Base-by-base conservation (phyloP, 2,888 invertebrate genomes). In the Rutpela maculata region DNA sequence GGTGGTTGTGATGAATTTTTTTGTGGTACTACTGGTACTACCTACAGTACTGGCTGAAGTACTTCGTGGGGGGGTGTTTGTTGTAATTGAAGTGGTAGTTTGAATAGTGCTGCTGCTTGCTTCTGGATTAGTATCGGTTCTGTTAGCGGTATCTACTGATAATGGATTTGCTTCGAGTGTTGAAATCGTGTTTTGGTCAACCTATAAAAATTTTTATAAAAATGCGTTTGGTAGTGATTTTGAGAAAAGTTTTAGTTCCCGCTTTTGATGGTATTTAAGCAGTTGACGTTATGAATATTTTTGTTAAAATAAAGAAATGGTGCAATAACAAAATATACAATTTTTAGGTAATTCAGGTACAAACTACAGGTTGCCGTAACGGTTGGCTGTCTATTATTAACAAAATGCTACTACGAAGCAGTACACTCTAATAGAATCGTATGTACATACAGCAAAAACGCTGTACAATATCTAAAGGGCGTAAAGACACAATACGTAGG, bases 141-240 rank as follows among this genome's bases (percentile, higher is more conserved):
- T 76, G 77, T 75, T 80, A 65, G 71, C 60, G 76, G 66, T 79
- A 66, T 72, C 62, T 68, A 71, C 22, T 22, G 71, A 67, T 67
- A 75, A 90, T 55, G 81, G 75, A 70, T 83, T 84, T 55, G 80
- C 79, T 56, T 79, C 82, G 26, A 80, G 35, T 22, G 81, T 66
- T 43, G 82, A 70, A n/a, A 82, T 77, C 31, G 82, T 84, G 73
- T 82, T 85, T 80, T 83, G 83, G 59, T 85, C 82, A 63, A 80
- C 84, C 85, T 85, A 84, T 78, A 85, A 85, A 77, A 74, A 63
- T 69, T 69, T 62, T 74, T 75, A 75, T 62, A 77, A 38, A 76
- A 63, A 18, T 71, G 56, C 17, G 62, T 76, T 75, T 79, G 77
- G 63, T 70, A 65, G 26, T 38, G 11, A 15, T 38, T 59, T 66